Percentiles rank a stretch among this genome's conserved stretches.
These are phyloP conservation scores for Flexamia atlantica DNA, from an alignment of 2,888 invertebrate genomes.

Conservation along the genomic window DNA sequence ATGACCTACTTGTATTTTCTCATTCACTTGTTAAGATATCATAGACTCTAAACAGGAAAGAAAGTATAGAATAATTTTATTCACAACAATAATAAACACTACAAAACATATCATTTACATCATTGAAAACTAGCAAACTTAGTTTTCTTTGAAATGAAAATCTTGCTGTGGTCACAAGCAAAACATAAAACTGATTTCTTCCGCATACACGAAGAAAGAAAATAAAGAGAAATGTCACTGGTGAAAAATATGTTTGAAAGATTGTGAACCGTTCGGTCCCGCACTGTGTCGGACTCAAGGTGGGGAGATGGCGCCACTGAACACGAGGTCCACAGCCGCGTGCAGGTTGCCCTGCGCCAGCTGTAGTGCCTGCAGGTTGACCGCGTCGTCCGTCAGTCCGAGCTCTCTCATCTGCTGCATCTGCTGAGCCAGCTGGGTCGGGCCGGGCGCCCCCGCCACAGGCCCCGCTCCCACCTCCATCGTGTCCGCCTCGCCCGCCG, in stretches of 20 bases:
- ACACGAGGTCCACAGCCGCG: slow-evolving; percentile 93
- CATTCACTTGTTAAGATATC: too few species aligned
- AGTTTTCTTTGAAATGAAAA: too few species aligned
- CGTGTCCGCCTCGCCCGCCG: not conserved
- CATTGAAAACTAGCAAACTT: too few species aligned
- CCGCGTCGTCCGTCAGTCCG: slow-evolving; percentile 90
- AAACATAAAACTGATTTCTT: too few species aligned
- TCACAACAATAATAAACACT: not conserved
- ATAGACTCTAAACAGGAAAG: too few species aligned
- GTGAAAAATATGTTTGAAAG: too few species aligned
- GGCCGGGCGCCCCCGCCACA: not conserved
- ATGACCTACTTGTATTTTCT: too few species aligned
- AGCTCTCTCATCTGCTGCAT: slow-evolving; percentile 92
- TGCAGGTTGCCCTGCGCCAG: slow-evolving; percentile 92
- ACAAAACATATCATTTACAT: too few species aligned
- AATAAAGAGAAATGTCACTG: too few species aligned
- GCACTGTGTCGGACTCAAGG: not conserved
- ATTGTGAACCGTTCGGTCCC: too few species aligned
- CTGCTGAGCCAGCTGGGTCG: slow-evolving; percentile 67
- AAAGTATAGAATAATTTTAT: not conserved
- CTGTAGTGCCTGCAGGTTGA: slow-evolving; percentile 91
- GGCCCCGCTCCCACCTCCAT: not conserved
- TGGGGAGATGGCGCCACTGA: slow-evolving; percentile 78
- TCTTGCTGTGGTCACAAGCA: too few species aligned
- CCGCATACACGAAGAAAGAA: too few species aligned